These are phyloP conservation scores for Harlomillsia oculata DNA, from an alignment of 1,140 invertebrate species.

Conservation along the genomic window DNA sequence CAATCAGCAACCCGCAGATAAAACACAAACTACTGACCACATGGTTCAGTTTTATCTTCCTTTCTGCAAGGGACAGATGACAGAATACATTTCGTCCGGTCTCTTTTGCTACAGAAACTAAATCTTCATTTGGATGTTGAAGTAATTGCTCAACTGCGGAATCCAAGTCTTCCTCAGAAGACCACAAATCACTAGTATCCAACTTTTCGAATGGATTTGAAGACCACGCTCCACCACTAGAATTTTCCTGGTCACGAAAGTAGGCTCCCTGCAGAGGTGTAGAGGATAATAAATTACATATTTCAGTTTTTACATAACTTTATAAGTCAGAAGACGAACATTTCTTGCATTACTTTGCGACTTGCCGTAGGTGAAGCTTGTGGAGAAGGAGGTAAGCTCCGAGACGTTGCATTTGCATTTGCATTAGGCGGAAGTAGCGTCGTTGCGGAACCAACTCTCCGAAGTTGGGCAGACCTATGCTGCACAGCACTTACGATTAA, in stretches of 20 bases:
- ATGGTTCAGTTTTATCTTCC: constrained; percentile 56
- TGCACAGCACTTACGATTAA: constrained; percentile 33
- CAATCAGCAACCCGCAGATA: constrained; percentile 1
- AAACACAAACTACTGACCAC: constrained; percentile 48
- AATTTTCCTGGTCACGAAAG: constrained; percentile 10
- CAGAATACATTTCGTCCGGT: constrained; percentile 63
- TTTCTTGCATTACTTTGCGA: constrained; percentile 44
- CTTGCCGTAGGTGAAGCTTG: constrained; percentile 53
- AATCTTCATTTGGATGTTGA: constrained; percentile 47
- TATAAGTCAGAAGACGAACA: not conserved
- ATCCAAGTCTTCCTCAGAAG: constrained; percentile 38
- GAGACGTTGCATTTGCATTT: constrained; percentile 16
- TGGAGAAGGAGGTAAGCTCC: constrained; percentile 66
- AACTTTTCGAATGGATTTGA: constrained; percentile 31
- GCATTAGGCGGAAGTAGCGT: constrained; percentile 42
- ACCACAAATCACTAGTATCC: constrained; percentile 8
- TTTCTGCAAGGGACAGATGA: constrained; percentile 49
- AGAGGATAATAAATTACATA: not conserved
- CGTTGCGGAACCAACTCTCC: constrained; percentile 50
- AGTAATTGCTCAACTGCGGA: constrained; percentile 40
- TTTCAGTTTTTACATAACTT: not conserved
- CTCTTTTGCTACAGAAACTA: constrained; percentile 68
- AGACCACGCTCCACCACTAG: not conserved
- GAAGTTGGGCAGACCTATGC: constrained; percentile 28
- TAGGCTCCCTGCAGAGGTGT: not conserved